A percentile compares a stretch with the other conserved stretches of the same genome.
These are phyloP conservation scores for Ciconia nigra DNA, from an alignment of 2,797 vertebrate genomes.

Conservation along the genomic window DNA sequence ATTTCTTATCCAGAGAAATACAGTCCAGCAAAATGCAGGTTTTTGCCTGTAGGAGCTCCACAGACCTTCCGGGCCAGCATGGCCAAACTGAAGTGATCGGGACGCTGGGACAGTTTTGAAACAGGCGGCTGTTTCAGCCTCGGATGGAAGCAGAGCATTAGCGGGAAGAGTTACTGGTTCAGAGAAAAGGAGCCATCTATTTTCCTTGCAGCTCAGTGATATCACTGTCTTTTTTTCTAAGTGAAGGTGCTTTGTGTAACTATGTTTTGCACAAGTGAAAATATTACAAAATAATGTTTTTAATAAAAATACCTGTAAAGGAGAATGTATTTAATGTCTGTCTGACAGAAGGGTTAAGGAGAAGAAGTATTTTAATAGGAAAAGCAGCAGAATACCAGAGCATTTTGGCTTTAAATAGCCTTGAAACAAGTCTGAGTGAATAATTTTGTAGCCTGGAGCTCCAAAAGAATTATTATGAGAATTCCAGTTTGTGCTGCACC, in stretches of 20 bases:
- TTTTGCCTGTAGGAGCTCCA: background rate
- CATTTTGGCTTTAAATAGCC: background rate
- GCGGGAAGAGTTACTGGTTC: background rate
- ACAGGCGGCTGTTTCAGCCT: background rate
- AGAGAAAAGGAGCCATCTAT: too few species aligned
- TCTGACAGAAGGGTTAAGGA: background rate
- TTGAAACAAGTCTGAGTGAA: background rate
- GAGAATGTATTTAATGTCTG: background rate
- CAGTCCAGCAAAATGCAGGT: background rate
- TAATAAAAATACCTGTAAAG: background rate
- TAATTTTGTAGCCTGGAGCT: background rate
- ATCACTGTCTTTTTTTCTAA: background rate
- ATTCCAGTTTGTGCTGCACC: background rate
- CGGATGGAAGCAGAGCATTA: accelerated
- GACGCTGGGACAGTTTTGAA: background rate
- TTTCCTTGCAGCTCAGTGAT: background rate
- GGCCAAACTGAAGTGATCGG: background rate
- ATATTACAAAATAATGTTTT: background rate
- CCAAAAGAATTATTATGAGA: background rate
- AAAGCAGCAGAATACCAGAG: background rate
- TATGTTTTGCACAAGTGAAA: background rate
- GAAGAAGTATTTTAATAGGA: background rate
- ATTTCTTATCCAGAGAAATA: background rate
- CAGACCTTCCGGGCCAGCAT: too few species aligned
- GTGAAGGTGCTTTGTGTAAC: background rate